Evolutionary conservation across 2,797 vertebrate genomes (phyloP), one percentile per base, ranked within the genome.

Genomic region (Lagodon rhomboides): DNA sequence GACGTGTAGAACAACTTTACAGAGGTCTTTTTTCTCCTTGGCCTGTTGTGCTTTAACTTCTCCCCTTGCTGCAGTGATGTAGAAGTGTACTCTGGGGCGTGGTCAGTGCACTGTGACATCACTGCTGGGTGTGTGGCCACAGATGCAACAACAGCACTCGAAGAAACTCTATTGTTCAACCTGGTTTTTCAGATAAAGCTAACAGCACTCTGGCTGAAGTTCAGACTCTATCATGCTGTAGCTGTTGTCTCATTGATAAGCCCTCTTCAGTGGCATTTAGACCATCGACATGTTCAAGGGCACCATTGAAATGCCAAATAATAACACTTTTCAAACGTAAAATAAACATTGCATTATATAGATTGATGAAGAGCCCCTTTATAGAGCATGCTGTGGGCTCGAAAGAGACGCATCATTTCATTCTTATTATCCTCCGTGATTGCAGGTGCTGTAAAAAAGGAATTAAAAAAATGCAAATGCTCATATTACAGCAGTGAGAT

Each of bases 401-500:
- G 1, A n/a, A 72, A 49, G 47, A 66, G 38, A 82, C 71, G 53
- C 3, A 3, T 82, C 76, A 34, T 34, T 34, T 88, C 58, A 49
- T 73, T 70, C 23, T 63, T 68, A 75, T 89, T 73, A 73, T 81
- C 67, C 73, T 66, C 77, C 4, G 60, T 84, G 69, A 88, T 69
- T 59, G 75, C 72, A 77, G 59, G 63, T 34, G 64, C 82, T 60
- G 64, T 81, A 79, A 85, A 90, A 59, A 59, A 61, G 61, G 51
- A 64, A 82, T 68, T 54, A 67, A 75, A 80, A 77, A 88, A 54
- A 76, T 68, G 81, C 71, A 83, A 89, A 86, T 78, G 59, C 54
- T 68, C 55, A 68, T 50, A 85, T 80, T 80, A 80, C 58, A 59
- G 65, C 68, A 56, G 53, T 34, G 65, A 75, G 50, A 75, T 69